Base-by-base conservation (phyloP, 1,140 invertebrate genomes). In the Drosophila mayri region DNA sequence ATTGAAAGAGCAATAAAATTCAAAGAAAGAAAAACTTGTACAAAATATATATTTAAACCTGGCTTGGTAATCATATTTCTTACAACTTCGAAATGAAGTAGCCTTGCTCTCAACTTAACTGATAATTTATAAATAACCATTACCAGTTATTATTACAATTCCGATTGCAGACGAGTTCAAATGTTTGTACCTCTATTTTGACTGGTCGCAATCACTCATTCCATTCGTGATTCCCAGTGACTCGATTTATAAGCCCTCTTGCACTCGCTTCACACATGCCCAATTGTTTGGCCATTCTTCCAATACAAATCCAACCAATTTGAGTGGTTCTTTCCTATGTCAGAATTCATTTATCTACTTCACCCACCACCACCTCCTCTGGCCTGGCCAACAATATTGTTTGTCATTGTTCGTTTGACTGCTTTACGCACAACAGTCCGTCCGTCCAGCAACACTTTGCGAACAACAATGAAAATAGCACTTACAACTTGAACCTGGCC, bases 391-490 rank as follows among this genome's bases (percentile, higher is more conserved):
- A 47, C 68, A 67, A 77, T 83, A 64, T 76, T 67, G 62, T 74
- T 83, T 73, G 64, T 70, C 64, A 67, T 74, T 82, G 68, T 83
- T 38, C 62, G 68, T 59, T 62, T 74, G 63, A 60, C 41, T 83
- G 44, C 37, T 75, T 65, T 67, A 66, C 73, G 73, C 82, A 85
- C 60, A 80, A 75, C 47, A 44, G 49, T 63, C 22, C 22, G 22
- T 22, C 55, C 22, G 11, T 32, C 61, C 64, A 40, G 22, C 68
- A 72, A 72, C 68, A 72, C 68, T 72, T 72, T 72, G 54, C 44
- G 30, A 72, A 72, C 67, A 71, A 72, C 68, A 72, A 72, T 72
- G 66, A 47, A 72, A 70, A 77, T 70, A 47, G 76, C 74, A 71
- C 76, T 76, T 76, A 78, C 76, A 62, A 78, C 76, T 77, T 70